Evolutionary conservation across 2,113 vertebrate genomes (phyloP), one percentile per base, ranked within the genome.

Genomic region (Scophthalmus maximus): DNA sequence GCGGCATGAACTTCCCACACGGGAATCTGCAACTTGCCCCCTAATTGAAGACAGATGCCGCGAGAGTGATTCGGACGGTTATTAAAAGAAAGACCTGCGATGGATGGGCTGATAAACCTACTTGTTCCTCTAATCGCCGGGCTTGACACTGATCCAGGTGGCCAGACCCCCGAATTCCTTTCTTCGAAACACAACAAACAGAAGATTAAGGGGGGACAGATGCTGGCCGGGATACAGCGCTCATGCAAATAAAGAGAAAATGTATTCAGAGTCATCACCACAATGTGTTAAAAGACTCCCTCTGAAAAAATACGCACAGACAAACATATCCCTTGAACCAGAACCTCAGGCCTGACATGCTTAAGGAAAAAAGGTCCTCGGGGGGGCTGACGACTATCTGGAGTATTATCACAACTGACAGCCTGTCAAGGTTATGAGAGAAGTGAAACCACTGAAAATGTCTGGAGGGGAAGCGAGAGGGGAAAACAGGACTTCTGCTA

Each of bases 11-110:
- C 89, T 82, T 76, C 76, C 81, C 70, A 9, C 81, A 76, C 78
- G 87, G 83, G 79, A 85, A 77, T 86, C 81, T 79, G 68, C 67
- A 87, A 76, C 82, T 78, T 69, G 74, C 63, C 71, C 68, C 73
- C 40, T 90, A 91, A 94, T 85, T 81, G 79, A 82, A 88, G 69
- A 87, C 93, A 93, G 89, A 92, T 92, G 93, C 70, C 51, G 67
- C 59, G 17, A 79, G 57, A 78, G 69, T 38, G 52, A 82, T 76
- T 89, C 73, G 59, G 69, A 84, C 25, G 65, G 64, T 75, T 85
- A 68, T 84, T 85, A 86, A 90, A 81, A 64, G 56, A 69, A 83
- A 79, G 81, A 86, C 62, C 76, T 65, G 70, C 72, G 78, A 81
- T 66, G 70, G 76, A 86, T 60, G 42, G 65, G 49, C 52, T 34